Base-by-base conservation (phyloP, 2,797 vertebrate genomes). In the Carduelis carduelis region DNA sequence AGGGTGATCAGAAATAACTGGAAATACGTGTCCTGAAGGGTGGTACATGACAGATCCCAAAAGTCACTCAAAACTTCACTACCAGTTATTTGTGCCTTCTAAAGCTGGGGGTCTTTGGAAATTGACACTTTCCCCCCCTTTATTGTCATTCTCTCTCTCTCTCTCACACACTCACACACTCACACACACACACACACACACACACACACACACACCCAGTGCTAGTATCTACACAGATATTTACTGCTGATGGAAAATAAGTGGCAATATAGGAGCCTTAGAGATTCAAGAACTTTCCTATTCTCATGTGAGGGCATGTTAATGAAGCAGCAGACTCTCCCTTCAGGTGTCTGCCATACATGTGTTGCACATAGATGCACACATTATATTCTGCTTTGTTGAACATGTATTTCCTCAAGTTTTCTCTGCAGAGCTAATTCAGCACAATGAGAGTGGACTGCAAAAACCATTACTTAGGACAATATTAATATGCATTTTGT, bases 1-100 rank as follows among this genome's bases (percentile, higher is more conserved):
- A 43, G 75, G 78, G 60, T 91, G 43, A 94, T 93, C 93, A 92
- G 83, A 90, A 93, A 93, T 74, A 96, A 96, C 95, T 81, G 87
- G 95, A 94, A 97, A 96, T 89, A 68, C 5, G 0, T 80, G 86
- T 95, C 81, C 69, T 66, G 60, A 74, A 89, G 49, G 44, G 21
- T 95, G 76, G 55, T 61, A 72, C 1, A 0, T 52, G 37, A 27
- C 22, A 65, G 39, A 79, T 53, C 43, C 15, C 28, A 81, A 56
- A 21, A 64, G 20, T 77, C 71, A 61, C 65, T 81, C 69, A 81
- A 74, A 82, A 81, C 7, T 11, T 60, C 13, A 46, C 17, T 39
- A 61, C 14, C 37, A 76, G 17, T 72, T 69, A 28, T 63, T 87
- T 74, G 12, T 18, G 23, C 10, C 15, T 78, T 79, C 26, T 74